phyloP scores from a whole-genome alignment of 2,888 invertebrate species.

The Acholoe squamosa region DNA sequence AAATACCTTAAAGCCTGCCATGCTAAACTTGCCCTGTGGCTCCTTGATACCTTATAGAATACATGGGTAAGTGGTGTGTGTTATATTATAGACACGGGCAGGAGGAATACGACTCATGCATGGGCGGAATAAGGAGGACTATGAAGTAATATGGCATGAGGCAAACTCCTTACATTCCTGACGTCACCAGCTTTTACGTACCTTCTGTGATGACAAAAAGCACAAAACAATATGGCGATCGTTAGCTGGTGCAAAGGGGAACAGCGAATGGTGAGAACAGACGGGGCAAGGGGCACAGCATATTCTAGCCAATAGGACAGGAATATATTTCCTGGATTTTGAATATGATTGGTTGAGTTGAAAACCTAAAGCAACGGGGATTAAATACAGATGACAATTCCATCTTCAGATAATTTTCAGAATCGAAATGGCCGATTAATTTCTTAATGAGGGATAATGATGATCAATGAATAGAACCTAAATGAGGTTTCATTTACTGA shows the following conservation, averaged over 20 bases:
- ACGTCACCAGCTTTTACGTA: constrained; percentile 63
- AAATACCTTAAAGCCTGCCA: not conserved
- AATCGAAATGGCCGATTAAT: no score
- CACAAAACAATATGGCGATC: constrained; percentile 61
- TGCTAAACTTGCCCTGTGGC: not conserved
- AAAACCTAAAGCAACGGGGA: no score
- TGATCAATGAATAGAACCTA: no score
- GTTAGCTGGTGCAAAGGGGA: constrained; percentile 57
- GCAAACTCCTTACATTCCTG: constrained; percentile 61
- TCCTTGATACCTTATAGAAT: not conserved
- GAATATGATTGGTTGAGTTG: no score
- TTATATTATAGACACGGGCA: not conserved
- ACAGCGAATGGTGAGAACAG: constrained; percentile 41
- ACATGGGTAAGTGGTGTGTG: constrained; percentile 1
- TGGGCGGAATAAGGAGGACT: constrained; percentile 1
- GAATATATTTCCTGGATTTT: no score
- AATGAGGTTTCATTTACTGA: no score
- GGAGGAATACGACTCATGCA: constrained; percentile 17
- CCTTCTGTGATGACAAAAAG: constrained; percentile 62
- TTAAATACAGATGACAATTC: no score
- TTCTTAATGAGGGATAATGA: no score
- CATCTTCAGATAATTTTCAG: no score
- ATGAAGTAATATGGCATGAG: constrained; percentile 29
- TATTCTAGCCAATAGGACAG: constrained; percentile 58
- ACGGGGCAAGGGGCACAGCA: constrained; percentile 55